Conservation (phyloP, 2,888 invertebrate species). For the Leptopilina myrica region DNA sequence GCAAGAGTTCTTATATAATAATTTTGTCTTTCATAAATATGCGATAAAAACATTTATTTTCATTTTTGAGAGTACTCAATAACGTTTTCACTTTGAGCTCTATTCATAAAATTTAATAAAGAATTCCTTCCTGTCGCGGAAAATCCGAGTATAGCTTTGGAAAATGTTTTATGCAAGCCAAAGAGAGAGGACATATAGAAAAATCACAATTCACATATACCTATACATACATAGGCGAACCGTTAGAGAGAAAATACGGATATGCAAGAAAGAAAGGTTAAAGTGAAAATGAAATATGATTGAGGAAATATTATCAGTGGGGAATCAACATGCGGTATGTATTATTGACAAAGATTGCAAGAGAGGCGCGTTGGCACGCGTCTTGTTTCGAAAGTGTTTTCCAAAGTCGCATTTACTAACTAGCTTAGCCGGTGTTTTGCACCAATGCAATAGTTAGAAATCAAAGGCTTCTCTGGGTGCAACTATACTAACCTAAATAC, state of each 20-base stretch:
- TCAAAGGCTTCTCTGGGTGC: conserved; percentile 12
- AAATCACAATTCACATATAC: neutral
- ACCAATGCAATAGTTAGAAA: conserved; percentile 53
- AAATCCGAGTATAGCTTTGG: conserved; percentile 21
- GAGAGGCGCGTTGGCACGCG: conserved; percentile 43
- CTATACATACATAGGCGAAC: neutral
- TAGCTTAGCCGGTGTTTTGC: conserved; percentile 65
- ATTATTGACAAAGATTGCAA: conserved; percentile 28
- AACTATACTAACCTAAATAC: conserved; percentile 42
- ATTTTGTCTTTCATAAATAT: neutral
- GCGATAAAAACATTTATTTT: conserved; percentile 11
- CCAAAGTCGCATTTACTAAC: conserved; percentile 62
- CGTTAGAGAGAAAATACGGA: conserved; percentile 2
- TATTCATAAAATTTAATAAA: conserved; percentile 26
- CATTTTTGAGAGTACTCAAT: neutral
- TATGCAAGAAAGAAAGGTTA: conserved; percentile 16
- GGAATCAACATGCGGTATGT: neutral
- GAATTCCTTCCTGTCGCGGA: conserved; percentile 11
- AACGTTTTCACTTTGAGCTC: neutral
- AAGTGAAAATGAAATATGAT: conserved; percentile 35
- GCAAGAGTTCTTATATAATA: conserved; percentile 2
- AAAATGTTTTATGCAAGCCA: conserved; percentile 37
- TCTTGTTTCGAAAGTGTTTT: conserved; percentile 51
- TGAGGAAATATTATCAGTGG: conserved; percentile 8
- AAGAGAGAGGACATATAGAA: conserved; percentile 9